Conservation (phyloP, 2,888 invertebrate species). For the Neocrepidodera transversa region DNA sequence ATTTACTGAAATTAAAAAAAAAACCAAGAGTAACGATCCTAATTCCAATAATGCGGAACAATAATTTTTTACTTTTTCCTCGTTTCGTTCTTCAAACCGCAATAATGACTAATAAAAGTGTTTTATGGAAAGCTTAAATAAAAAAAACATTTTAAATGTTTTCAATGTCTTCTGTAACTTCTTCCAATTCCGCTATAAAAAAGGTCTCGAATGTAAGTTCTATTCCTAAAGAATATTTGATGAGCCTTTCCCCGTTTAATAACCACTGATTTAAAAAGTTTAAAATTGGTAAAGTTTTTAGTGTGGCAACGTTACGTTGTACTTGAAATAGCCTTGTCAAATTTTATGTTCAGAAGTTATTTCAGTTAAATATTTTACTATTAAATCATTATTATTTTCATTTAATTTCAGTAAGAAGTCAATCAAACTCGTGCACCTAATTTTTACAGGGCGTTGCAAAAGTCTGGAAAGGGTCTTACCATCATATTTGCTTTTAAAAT, state of each 20-base stretch:
- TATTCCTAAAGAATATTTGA: slow-evolving; percentile 15
- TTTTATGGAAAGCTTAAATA: neutral
- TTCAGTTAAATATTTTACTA: too few relatives aligned
- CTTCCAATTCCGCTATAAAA: slow-evolving; percentile 2
- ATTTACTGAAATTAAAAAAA: too few relatives aligned
- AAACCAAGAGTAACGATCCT: too few relatives aligned
- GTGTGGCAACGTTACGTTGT: too few relatives aligned
- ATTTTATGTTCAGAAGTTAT: too few relatives aligned
- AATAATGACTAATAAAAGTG: slow-evolving; percentile 8
- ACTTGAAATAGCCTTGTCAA: too few relatives aligned
- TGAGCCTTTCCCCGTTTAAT: neutral
- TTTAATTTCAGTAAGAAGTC: too few relatives aligned
- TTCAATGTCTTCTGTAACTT: slow-evolving; percentile 8
- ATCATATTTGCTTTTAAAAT: too few relatives aligned
- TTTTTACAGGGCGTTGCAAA: too few relatives aligned
- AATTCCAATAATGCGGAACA: neutral
- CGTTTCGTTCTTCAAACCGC: neutral
- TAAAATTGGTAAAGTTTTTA: slow-evolving; percentile 18
- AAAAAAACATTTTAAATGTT: slow-evolving; percentile 4
- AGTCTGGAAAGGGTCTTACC: too few relatives aligned
- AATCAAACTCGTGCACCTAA: too few relatives aligned
- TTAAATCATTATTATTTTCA: too few relatives aligned
- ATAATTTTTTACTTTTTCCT: neutral
- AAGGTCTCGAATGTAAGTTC: slow-evolving; percentile 10
- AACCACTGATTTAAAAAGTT: slow-evolving; percentile 11